Evolutionary conservation across 1,140 invertebrate genomes (phyloP), one percentile per base, ranked within the genome.

Genomic region (Drosophila bocki): DNA sequence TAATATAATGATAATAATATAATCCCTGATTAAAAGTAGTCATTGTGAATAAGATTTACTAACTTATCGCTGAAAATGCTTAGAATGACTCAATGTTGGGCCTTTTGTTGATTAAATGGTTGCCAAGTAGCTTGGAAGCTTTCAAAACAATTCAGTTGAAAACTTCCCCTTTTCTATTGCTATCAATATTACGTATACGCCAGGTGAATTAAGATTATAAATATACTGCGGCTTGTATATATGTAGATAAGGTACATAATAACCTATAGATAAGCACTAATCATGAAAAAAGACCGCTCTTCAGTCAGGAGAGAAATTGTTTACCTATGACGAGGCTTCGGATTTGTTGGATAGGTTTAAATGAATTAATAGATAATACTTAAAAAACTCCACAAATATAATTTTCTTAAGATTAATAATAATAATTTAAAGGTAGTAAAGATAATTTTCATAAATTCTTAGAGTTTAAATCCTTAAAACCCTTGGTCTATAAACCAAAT

Each of bases 141-240:
- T 13, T 22, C 12, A 13, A 39, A 39, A 19, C 19, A 44, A 44
- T 39, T 58, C 0, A 29, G 13, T 15, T 8, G 37, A 76, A 58
- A 76, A 42, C 19, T 67, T 63, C 60, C 60, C 60, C 19, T 29
- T 13, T 39, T 35, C 12, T 17, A 53, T 67, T 5, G 41, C 53
- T 67, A 53, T 53, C 29, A 22, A 53, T 56, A 59, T 39, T 19
- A 33, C 26, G 42, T 54, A 32, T 65, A 53, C 13, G 19, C 33
- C 47, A 13, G 7, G 47, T n/a, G 22, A 32, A 26, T 64, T 29
- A 56, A 1, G 3, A 48, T 56, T 63, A 75, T 75, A 26, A 37
- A 47, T 22, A 51, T 60, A 53, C 37, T 17, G n/a, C 11, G 17
- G 7, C 19, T 39, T 17, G 39, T 42, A 63, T 50, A 74, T 63